Percentiles rank a stretch among this genome's conserved stretches.
These are phyloP conservation scores for Capricornis sumatraensis DNA, from an alignment of 2,113 vertebrate genomes.

Conservation along the genomic window DNA sequence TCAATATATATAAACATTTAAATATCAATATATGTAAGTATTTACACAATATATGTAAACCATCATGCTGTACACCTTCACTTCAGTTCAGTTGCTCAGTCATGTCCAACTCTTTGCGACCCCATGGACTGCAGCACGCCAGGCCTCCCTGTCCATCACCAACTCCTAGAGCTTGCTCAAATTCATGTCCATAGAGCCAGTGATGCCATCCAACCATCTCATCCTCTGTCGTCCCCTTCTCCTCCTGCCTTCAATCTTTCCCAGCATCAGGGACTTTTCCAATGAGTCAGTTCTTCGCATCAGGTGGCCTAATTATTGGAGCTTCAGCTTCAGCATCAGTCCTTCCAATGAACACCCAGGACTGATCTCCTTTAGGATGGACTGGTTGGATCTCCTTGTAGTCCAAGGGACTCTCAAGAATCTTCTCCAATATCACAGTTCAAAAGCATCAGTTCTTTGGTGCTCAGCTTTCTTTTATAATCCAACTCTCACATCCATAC, in stretches of 20 bases:
- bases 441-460: neutral
- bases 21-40: neutral
- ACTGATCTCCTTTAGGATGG: neutral
- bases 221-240: neutral
- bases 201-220: neutral
- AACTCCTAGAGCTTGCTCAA: neutral
- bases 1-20: neutral
- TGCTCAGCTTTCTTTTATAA: neutral
- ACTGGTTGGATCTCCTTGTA: neutral
- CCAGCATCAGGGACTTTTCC: neutral
- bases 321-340: neutral
- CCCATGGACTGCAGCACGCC: rapidly evolving
- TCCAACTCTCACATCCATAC: neutral
- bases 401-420: neutral
- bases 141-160: neutral
- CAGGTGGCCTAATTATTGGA: neutral
- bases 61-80: neutral
- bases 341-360: neutral
- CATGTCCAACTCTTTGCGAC: neutral
- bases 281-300: rapidly evolving
- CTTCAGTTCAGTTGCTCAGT: neutral
- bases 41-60: neutral
- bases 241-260: neutral
- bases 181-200: neutral
- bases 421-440: neutral